Evolutionary conservation across 2,888 invertebrate species (phyloP), one percentile per base, ranked within the genome.

Genomic region (Drosophila algonquin): DNA sequence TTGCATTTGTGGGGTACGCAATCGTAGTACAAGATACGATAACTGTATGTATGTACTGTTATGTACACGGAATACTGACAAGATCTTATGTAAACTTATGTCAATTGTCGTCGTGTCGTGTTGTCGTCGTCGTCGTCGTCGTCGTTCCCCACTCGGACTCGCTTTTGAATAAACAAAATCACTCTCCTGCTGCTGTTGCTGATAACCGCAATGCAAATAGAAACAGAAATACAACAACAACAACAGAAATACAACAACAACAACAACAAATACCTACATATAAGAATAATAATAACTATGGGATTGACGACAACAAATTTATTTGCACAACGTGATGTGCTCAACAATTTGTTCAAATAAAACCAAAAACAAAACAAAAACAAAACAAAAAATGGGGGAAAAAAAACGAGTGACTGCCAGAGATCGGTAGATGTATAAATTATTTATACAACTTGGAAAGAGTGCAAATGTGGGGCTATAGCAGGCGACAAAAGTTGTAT

Each of bases 91-190:
- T 75, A 80, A 82, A 82, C n/a, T 40, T 40, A 71, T 85, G 78
- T 12, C 87, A 85, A 87, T 85, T 81, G 82, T 46, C 77, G 74
- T 85, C 82, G 63, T n/a, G 40, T 7, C 14, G 40, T 40, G 40
- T 18, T 1, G 18, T 18, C n/a, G n/a, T n/a, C n/a, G n/a, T n/a
- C n/a, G n/a, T n/a, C n/a, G 18, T 18, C 18, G 18, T n/a, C 21
- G 21, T 21, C 14, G 14, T 14, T 40, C 40, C 14, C 85, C 63
- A 82, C 77, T 85, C 75, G 48, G 67, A 59, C 52, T 40, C 55
- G 55, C 70, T 57, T 51, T 32, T 46, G 59, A 75, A 73, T 73
- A 60, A 60, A 73, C 55, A 73, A 47, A 69, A 75, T 56, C 50
- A 45, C 47, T 47, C 40, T 40, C 57, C 50, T 27, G 27, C 27